Evolutionary conservation across 2,797 vertebrate genomes (phyloP).

Genomic region (Lacerta bilineata): DNA sequence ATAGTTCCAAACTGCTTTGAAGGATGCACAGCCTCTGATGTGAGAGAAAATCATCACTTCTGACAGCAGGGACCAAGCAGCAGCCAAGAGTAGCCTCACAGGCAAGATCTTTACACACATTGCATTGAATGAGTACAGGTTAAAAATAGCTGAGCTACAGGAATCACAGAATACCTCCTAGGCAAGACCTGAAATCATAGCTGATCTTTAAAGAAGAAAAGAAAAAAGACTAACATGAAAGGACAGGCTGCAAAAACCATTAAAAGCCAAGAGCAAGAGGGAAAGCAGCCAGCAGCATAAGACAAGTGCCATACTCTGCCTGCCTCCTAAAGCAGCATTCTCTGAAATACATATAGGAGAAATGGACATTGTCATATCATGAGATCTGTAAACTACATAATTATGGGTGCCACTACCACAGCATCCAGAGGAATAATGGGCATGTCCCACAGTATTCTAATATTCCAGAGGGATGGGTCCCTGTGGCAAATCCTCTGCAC

Average conservation of each 20-base stretch:
- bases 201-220: neutral
- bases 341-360: neutral
- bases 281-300: neutral
- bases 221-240: neutral
- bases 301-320: neutral
- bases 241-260: constrained; percentile 22
- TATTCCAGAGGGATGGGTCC: too few species aligned
- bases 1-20: neutral
- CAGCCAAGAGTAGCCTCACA: constrained; percentile 23
- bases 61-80: constrained; percentile 24
- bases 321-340: neutral
- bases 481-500: too few species aligned
- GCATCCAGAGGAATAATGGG: neutral
- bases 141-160: constrained; percentile 63
- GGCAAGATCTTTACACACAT: constrained; percentile 35
- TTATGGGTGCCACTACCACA: neutral
- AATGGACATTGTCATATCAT: neutral
- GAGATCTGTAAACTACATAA: neutral
- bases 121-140: constrained; percentile 47
- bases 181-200: neutral
- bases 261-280: neutral
- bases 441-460: neutral
- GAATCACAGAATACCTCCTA: constrained; percentile 50
- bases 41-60: constrained; percentile 34
- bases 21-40: neutral